A percentile compares a stretch with the other conserved stretches of the same genome.
Evolutionary conservation across 2,113 vertebrate genomes (phyloP).

Genomic region (Elanoides forficatus): DNA sequence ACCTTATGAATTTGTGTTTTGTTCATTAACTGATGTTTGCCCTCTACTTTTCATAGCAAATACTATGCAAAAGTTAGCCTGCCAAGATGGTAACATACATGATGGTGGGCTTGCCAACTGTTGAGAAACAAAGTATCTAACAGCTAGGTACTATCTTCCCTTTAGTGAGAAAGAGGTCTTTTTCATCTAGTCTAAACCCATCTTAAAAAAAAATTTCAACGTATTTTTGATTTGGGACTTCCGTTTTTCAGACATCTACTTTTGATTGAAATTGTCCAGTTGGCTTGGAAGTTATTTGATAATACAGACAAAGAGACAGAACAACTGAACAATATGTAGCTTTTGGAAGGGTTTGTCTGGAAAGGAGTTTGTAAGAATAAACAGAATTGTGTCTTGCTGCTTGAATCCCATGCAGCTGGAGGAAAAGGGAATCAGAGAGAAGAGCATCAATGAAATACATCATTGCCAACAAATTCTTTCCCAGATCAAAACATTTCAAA

Average conservation of each 20-base stretch:
- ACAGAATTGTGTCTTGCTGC: not conserved
- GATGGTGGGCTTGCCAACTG: not conserved
- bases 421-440: not conserved
- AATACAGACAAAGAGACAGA: not conserved
- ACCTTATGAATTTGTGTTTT: not conserved
- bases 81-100: not conserved
- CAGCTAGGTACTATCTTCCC: not conserved
- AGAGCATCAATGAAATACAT: not conserved
- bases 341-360: not conserved
- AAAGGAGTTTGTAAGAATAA: not conserved
- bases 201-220: not conserved
- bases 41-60: not conserved
- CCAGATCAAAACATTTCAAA: not conserved
- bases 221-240: not conserved
- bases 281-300: not conserved
- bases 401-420: not conserved
- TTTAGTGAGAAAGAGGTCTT: not conserved
- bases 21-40: not conserved
- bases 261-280: not conserved
- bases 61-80: not conserved
- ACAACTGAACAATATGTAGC: rapidly evolving
- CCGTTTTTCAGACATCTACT: not conserved
- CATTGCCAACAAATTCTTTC: not conserved
- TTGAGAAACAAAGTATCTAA: not conserved
- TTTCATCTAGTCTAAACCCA: not conserved